Evolutionary conservation across 35 echinoderm and acorn worm species (phyloP).

Genomic region (Amphiura filiformis): DNA sequence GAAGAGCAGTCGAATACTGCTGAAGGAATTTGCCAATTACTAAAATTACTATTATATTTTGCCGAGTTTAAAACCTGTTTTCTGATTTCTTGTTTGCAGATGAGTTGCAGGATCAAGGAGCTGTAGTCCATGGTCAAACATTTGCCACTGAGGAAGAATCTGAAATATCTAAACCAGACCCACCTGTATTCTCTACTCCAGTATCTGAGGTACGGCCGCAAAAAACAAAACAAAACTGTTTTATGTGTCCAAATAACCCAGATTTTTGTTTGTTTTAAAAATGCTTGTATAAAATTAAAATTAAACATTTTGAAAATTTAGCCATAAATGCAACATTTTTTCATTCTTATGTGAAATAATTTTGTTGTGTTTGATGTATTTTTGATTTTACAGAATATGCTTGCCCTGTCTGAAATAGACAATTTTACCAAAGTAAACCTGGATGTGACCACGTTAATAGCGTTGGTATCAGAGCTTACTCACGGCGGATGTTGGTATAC

Average conservation of each 20-base stretch:
- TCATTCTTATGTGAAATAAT: too few species aligned
- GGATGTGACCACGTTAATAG: slow-evolving; percentile 85
- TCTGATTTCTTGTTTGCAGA: too few species aligned
- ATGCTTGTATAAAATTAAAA: too few species aligned
- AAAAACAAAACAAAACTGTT: background rate
- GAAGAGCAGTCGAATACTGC: too few species aligned
- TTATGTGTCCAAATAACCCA: too few species aligned
- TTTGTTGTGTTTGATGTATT: too few species aligned
- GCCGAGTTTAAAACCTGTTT: too few species aligned
- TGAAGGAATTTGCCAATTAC: too few species aligned
- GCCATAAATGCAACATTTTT: too few species aligned
- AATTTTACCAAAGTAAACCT: slow-evolving; percentile 48
- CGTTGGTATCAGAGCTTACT: slow-evolving; percentile 80
- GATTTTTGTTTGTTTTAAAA: too few species aligned
- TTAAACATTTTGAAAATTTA: too few species aligned
- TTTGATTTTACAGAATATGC: background rate
- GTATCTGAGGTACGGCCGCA: background rate
- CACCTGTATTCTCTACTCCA: slow-evolving; percentile 34
- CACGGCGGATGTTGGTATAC: slow-evolving; percentile 68
- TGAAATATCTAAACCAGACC: slow-evolving; percentile 22
- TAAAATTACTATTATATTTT: too few species aligned
- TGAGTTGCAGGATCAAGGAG: slow-evolving; percentile 70
- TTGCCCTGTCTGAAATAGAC: background rate
- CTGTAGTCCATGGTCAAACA: slow-evolving; percentile 75
- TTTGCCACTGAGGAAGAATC: slow-evolving; percentile 52